Conservation (phyloP, 2,797 vertebrate genomes). For the Phoebastria nigripes region DNA sequence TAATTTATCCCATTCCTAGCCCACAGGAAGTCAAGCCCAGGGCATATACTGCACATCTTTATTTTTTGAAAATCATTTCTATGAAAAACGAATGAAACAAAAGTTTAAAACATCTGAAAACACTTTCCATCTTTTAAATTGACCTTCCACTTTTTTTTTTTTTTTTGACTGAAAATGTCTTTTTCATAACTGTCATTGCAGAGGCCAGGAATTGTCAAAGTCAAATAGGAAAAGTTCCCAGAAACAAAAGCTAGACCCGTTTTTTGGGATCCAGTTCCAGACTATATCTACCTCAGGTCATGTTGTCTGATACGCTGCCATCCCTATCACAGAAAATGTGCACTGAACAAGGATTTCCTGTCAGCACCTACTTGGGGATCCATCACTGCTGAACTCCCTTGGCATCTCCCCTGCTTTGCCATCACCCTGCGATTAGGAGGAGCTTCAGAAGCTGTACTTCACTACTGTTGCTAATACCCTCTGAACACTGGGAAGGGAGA, state of each 20-base stretch:
- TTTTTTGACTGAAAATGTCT: not conserved
- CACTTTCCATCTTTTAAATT: not conserved
- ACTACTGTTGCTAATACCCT: not conserved
- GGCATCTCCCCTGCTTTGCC: not conserved
- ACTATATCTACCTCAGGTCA: not conserved
- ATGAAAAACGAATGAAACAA: not conserved
- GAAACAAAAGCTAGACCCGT: not conserved
- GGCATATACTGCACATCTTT: not conserved
- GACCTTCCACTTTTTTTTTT: not conserved
- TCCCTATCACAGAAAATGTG: not conserved
- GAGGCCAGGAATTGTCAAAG: not conserved
- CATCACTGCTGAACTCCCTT: not conserved
- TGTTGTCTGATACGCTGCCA: not conserved
- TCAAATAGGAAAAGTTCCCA: not conserved
- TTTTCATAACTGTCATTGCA: not conserved
- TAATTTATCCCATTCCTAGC: not conserved
- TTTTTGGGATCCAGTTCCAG: not conserved
- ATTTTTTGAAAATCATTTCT: not conserved
- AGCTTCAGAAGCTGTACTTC: not conserved
- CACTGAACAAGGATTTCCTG: not conserved
- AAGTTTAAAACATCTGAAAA: conserved; percentile 5
- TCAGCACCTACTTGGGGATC: not conserved
- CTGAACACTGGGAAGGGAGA: not conserved
- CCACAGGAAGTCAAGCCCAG: conserved; percentile 10
- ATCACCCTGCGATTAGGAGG: not conserved